phyloP scores from a whole-genome alignment of 2,113 vertebrate genomes.

The Misgurnus anguillicaudatus region DNA sequence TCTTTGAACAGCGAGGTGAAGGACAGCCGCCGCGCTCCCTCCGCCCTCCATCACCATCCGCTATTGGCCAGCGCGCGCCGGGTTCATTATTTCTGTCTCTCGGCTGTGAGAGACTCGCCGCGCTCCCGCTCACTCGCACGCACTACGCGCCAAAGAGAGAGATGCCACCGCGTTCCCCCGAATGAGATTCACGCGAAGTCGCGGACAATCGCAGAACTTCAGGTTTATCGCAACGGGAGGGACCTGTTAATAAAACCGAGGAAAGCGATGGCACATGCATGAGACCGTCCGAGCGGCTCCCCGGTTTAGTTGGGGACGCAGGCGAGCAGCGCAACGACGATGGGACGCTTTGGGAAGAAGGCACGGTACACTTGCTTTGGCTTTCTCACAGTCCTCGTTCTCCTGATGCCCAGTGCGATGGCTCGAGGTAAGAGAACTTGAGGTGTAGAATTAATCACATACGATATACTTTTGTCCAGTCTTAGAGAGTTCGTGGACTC shows the following conservation, averaged over 20 bases:
- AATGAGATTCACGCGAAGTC: constrained; percentile 24
- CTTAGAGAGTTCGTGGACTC: constrained; percentile 17
- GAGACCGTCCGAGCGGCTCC: constrained; percentile 57
- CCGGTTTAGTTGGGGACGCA: constrained; percentile 62
- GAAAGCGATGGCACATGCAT: constrained; percentile 55
- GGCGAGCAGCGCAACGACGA: constrained; percentile 57
- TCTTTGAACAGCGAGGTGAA: constrained; percentile 2
- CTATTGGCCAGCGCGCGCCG: constrained; percentile 50
- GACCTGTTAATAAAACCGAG: constrained; percentile 43
- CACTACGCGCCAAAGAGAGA: constrained; percentile 56
- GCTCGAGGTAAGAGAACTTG: constrained; percentile 65
- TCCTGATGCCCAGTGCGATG: constrained; percentile 47
- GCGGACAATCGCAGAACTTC: constrained; percentile 7
- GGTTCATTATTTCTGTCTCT: constrained; percentile 44
- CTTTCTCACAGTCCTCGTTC: constrained; percentile 62
- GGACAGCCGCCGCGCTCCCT: constrained; percentile 36
- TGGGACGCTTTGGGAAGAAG: constrained; percentile 67
- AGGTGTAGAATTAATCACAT: background rate
- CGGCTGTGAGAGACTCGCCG: constrained; percentile 4
- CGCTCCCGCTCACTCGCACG: background rate
- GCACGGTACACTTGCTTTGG: constrained; percentile 65
- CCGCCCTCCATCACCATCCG: constrained; percentile 37
- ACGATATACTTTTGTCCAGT: background rate
- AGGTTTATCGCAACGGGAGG: constrained; percentile 29
- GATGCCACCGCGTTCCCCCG: constrained; percentile 41